Conservation (phyloP, 2,888 invertebrate species). For the Serrognathus titanus region DNA sequence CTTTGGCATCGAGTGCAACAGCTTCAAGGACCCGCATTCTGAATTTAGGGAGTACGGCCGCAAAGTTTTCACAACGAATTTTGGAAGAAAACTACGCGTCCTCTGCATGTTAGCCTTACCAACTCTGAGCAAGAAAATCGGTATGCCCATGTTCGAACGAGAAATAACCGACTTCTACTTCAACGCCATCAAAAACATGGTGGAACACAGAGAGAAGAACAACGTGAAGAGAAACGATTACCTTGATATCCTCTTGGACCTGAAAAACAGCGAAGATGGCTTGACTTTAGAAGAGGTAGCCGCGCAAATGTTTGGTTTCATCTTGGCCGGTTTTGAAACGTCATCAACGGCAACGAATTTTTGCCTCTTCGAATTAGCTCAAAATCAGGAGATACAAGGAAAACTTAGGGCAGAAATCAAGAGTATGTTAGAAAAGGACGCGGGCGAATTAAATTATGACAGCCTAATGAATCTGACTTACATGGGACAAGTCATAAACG, state of each 20-base stretch:
- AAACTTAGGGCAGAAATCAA: conserved; percentile 46
- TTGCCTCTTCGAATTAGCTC: conserved; percentile 53
- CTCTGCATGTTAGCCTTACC: conserved; percentile 36
- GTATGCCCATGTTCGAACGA: conserved; percentile 18
- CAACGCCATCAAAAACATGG: conserved; percentile 26
- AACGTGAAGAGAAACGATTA: conserved; percentile 50
- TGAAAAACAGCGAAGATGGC: conserved; percentile 36
- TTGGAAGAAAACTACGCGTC: not conserved
- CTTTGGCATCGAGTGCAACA: conserved; percentile 58
- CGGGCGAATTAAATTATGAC: conserved; percentile 54
- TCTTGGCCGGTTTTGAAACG: conserved; percentile 58
- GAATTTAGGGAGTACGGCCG: conserved; percentile 39
- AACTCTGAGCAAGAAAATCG: conserved; percentile 13
- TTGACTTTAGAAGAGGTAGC: conserved; percentile 33
- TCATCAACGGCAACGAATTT: conserved; percentile 57
- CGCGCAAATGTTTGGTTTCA: conserved; percentile 58
- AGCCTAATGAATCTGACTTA: conserved; percentile 56
- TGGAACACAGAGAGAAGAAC: conserved; percentile 26
- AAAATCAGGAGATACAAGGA: conserved; percentile 47
- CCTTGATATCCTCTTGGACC: conserved; percentile 52
- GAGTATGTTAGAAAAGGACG: conserved; percentile 40
- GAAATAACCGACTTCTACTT: conserved; percentile 30
- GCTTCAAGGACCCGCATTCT: conserved; percentile 52
- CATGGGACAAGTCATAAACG: conserved; percentile 55
- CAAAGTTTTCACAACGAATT: conserved; percentile 11